A percentile compares a stretch with the other conserved stretches of the same genome.
These are phyloP conservation scores for Antechinus flavipes DNA, from an alignment of 2,113 vertebrate genomes.

Conservation along the genomic window DNA sequence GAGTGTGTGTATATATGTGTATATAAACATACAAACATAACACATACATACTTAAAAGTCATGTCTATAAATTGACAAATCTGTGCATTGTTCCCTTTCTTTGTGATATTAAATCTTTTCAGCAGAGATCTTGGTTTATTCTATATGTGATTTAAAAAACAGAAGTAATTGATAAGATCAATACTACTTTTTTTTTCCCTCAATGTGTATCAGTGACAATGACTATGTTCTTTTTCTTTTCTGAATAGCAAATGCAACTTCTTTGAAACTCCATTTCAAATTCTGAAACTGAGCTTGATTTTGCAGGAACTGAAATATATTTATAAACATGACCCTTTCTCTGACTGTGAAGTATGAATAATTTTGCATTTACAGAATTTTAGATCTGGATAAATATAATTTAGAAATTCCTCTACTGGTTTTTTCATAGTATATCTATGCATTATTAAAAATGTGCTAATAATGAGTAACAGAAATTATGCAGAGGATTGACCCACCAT, in stretches of 20 bases:
- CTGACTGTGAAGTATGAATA: neutral
- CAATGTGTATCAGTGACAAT: neutral
- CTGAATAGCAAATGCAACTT: neutral
- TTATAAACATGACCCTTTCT: neutral
- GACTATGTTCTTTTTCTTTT: neutral
- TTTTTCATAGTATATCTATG: neutral
- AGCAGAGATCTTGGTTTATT: constrained; percentile 6
- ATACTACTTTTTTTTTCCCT: neutral
- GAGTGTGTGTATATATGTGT: too few relatives aligned
- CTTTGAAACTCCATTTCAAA: constrained; percentile 23
- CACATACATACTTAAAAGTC: neutral
- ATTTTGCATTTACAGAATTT: neutral
- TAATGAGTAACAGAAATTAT: constrained; percentile 16
- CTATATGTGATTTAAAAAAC: neutral
- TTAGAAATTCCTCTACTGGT: neutral
- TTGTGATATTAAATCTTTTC: neutral
- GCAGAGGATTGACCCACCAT: neutral
- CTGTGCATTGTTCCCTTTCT: neutral
- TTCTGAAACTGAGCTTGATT: constrained; percentile 3
- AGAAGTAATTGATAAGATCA: neutral
- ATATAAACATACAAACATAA: too few relatives aligned
- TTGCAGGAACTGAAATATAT: neutral
- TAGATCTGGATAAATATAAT: neutral
- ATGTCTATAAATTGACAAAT: neutral
- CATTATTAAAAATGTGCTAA: neutral